Evolutionary conservation across 2,797 vertebrate genomes (phyloP).

Genomic region (Eulemur rubriventer): DNA sequence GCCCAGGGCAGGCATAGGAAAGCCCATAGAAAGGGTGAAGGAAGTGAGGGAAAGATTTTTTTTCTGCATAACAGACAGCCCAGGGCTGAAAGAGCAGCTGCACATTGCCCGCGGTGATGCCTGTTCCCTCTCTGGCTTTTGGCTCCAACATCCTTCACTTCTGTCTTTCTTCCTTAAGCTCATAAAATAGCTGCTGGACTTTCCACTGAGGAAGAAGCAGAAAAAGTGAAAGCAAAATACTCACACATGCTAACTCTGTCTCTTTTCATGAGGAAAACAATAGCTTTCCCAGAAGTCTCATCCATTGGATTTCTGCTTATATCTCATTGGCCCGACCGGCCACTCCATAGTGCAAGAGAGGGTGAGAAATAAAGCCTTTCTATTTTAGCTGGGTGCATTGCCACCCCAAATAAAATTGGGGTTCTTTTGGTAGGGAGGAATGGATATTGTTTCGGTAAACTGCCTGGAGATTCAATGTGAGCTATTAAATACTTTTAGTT

Average conservation of each 20-base stretch:
- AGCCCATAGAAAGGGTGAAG: background rate
- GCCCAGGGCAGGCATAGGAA: background rate
- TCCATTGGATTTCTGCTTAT: background rate
- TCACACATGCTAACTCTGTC: background rate
- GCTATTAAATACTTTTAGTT: background rate
- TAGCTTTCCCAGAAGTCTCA: background rate
- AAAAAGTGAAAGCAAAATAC: background rate
- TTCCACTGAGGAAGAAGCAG: background rate
- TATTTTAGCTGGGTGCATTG: background rate
- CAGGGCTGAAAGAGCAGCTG: background rate
- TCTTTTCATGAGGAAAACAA: background rate
- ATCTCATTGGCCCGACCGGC: background rate
- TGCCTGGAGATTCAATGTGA: background rate
- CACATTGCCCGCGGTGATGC: background rate
- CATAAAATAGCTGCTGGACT: background rate
- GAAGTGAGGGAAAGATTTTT: background rate
- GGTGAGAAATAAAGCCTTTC: background rate
- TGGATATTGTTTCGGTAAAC: background rate
- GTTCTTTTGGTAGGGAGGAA: background rate
- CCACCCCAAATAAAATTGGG: background rate
- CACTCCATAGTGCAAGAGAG: background rate
- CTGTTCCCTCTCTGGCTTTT: background rate
- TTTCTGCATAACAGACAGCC: no score
- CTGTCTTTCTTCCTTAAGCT: background rate
- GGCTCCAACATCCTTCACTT: background rate